phyloP scores from a whole-genome alignment of 1,140 invertebrate genomes.

The Argopecten irradians region DNA sequence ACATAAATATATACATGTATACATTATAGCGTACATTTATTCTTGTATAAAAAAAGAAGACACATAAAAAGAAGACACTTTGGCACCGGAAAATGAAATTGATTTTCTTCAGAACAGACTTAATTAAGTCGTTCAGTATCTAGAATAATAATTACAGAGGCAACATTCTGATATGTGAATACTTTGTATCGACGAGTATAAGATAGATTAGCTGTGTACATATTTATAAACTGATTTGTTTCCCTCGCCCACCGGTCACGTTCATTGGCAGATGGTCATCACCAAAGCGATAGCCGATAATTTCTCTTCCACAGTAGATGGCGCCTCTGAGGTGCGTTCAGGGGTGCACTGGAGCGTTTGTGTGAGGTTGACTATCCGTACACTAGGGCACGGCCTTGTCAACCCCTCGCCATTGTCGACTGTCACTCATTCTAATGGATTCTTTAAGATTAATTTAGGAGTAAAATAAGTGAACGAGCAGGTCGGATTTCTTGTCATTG shows the following conservation, averaged over 20 bases:
- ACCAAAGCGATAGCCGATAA: not conserved
- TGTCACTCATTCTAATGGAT: constrained; percentile 17
- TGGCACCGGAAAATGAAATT: too few relatives aligned
- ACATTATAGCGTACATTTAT: too few relatives aligned
- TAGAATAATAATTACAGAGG: too few relatives aligned
- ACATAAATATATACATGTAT: too few relatives aligned
- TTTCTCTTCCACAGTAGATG: not conserved
- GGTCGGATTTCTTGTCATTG: constrained; percentile 11
- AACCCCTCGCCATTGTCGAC: not conserved
- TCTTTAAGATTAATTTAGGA: constrained; percentile 25
- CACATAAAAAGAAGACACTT: too few relatives aligned
- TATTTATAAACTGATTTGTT: constrained; percentile 11
- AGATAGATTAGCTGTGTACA: constrained; percentile 16
- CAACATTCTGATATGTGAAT: not conserved
- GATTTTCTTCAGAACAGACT: too few relatives aligned
- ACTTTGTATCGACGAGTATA: not conserved
- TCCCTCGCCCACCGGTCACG: not conserved
- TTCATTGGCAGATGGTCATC: constrained; percentile 11
- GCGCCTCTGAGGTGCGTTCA: not conserved
- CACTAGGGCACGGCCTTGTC: not conserved
- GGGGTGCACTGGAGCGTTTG: not conserved
- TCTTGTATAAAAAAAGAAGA: too few relatives aligned
- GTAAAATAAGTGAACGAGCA: not conserved
- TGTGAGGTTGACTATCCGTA: constrained; percentile 1
- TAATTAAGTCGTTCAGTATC: too few relatives aligned